phyloP scores from a whole-genome alignment of 2,113 vertebrate genomes.

The Hypanus sabinus region DNA sequence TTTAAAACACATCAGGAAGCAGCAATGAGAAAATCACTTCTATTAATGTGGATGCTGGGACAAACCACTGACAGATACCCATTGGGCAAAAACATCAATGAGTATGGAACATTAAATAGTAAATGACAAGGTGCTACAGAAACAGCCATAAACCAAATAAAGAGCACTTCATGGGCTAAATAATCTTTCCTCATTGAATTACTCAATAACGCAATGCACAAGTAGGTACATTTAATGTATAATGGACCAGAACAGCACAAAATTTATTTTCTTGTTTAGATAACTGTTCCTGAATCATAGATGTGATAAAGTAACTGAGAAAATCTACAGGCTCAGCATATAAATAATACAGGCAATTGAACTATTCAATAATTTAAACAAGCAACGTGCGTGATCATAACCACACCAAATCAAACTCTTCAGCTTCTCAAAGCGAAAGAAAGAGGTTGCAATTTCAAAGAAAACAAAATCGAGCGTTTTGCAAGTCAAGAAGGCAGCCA shows the following conservation, averaged over 20 bases:
- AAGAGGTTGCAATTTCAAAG: too few species aligned
- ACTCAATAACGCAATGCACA: background rate
- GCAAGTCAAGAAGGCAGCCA: background rate
- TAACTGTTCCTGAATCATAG: background rate
- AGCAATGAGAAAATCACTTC: background rate
- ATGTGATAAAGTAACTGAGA: background rate
- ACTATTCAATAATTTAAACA: too few species aligned
- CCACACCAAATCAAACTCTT: too few species aligned
- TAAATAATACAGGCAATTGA: too few species aligned
- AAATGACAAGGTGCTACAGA: background rate
- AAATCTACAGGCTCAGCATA: background rate
- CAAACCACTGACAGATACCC: background rate
- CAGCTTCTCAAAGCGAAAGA: too few species aligned
- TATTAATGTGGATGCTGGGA: background rate
- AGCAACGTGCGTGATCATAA: too few species aligned
- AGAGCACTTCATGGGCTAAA: background rate
- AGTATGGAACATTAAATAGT: background rate
- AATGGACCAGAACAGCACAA: background rate
- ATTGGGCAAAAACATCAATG: background rate
- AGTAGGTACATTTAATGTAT: background rate
- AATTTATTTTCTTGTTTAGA: background rate
- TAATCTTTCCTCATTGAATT: background rate
- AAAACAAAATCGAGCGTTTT: background rate
- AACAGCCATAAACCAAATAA: background rate
- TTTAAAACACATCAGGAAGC: background rate